Conservation (phyloP, 2,113 vertebrate species). For the Limanda limanda region DNA sequence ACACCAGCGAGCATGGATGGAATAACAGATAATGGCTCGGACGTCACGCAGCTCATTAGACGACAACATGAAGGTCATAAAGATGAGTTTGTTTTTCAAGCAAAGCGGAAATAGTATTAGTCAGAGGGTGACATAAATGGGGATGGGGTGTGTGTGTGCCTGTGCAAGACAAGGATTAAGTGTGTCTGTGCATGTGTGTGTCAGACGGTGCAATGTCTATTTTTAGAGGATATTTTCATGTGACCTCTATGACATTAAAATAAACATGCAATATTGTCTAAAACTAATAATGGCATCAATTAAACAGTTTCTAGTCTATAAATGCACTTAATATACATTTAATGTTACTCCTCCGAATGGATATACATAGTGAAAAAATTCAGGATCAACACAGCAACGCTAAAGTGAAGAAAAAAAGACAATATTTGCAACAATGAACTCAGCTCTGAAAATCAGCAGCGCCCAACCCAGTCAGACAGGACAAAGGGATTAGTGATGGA, state of each 20-base stretch:
- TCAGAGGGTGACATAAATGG: constrained; percentile 50
- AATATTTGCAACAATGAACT: constrained; percentile 3
- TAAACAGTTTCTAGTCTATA: neutral
- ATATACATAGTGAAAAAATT: neutral
- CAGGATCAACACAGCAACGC: neutral
- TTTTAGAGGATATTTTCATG: constrained; percentile 20
- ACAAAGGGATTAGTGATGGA: constrained; percentile 28
- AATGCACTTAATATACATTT: neutral
- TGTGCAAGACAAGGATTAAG: neutral
- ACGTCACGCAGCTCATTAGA: constrained; percentile 67
- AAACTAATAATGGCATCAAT: neutral
- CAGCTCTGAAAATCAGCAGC: constrained; percentile 7
- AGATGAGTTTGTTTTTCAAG: constrained; percentile 55
- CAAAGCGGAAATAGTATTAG: constrained; percentile 67
- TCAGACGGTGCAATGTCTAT: constrained; percentile 28
- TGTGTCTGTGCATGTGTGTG: neutral
- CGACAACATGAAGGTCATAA: constrained; percentile 56
- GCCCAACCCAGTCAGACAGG: constrained; percentile 21
- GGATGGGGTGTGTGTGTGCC: neutral
- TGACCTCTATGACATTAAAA: neutral
- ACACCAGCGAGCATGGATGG: constrained; percentile 47
- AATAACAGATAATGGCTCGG: constrained; percentile 51
- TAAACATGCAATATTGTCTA: neutral
- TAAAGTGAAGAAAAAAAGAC: neutral
- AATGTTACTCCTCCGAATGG: neutral